Conservation (phyloP, 2,113 vertebrate species). For the Podarcis raffonei region DNA sequence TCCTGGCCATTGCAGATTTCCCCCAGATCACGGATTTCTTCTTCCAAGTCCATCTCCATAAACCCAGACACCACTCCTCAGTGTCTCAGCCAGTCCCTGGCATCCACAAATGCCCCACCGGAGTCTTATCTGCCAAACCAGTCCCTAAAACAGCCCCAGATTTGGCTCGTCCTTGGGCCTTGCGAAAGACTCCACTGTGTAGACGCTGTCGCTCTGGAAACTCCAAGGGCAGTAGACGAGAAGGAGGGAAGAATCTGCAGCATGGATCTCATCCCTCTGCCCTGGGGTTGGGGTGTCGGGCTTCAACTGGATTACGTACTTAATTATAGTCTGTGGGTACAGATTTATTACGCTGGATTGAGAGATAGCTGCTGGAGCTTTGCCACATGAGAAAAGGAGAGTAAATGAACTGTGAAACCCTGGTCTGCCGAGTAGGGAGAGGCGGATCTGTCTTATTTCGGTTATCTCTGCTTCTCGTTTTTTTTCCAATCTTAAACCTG, state of each 20-base stretch:
- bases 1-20: no score
- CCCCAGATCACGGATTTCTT: no score
- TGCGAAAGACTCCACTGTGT: neutral
- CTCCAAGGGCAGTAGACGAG: neutral
- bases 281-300: conserved; percentile 3
- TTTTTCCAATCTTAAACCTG: no score
- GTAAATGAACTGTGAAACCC: neutral
- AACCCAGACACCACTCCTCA: no score
- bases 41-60: no score
- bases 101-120: no score
- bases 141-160: neutral
- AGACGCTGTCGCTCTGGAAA: neutral
- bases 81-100: no score
- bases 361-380: conserved; percentile 10
- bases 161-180: neutral
- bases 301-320: neutral
- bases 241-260: neutral
- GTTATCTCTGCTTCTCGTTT: no score
- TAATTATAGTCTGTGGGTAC: conserved; percentile 29
- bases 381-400: conserved; percentile 15
- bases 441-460: neutral
- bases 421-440: neutral
- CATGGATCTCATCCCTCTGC: neutral
- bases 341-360: conserved; percentile 21
- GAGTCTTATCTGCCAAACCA: neutral